Conservation (phyloP, 2,113 vertebrate species). For the Laticauda laticaudata region DNA sequence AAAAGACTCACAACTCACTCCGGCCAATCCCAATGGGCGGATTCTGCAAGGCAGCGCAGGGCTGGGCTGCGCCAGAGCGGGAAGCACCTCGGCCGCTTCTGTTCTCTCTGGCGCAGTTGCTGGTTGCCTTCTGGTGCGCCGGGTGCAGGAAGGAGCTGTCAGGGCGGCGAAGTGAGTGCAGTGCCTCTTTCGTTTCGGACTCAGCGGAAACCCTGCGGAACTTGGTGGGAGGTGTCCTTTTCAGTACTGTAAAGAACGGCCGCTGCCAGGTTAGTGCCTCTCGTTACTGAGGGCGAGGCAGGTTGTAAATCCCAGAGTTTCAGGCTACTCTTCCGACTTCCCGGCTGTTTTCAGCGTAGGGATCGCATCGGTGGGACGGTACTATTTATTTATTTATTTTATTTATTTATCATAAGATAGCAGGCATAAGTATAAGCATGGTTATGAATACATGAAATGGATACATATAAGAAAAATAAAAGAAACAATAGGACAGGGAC, state of each 20-base stretch:
- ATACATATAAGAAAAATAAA: no score
- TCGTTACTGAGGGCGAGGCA: background rate
- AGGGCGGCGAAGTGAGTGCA: background rate
- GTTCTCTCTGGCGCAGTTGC: background rate
- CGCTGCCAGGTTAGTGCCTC: background rate
- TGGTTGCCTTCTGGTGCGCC: background rate
- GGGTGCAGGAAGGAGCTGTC: background rate
- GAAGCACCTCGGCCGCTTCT: background rate
- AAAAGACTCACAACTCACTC: background rate
- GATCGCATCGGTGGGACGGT: background rate
- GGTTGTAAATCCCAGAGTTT: no score
- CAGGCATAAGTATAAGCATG: no score
- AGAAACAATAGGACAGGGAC: no score
- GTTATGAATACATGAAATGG: no score
- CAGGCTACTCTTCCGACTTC: background rate
- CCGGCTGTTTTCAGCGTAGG: background rate
- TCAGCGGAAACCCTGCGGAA: background rate
- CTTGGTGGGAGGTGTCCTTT: background rate
- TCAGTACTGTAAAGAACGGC: background rate
- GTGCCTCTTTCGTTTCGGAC: background rate
- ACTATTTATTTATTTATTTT: no score
- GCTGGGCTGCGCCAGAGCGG: background rate
- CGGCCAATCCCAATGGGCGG: slow-evolving; percentile 15
- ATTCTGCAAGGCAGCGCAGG: background rate
- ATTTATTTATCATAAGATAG: no score